phyloP scores from a whole-genome alignment of 1,140 invertebrate species.

The Leptonema lineaticorne region DNA sequence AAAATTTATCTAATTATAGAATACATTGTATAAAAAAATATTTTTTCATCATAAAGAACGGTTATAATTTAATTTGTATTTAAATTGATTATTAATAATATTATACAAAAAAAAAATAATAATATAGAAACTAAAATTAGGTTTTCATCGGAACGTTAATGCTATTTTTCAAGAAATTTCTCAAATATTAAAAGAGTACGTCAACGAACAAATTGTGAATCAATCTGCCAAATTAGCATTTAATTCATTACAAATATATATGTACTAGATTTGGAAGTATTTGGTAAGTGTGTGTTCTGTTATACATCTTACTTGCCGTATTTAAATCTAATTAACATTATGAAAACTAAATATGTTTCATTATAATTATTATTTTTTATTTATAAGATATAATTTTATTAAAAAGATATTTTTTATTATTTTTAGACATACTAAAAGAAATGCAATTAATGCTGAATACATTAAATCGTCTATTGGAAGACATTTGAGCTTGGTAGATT shows the following conservation, averaged over 20 bases:
- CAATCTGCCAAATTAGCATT: constrained; percentile 55
- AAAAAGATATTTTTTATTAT: too few relatives aligned
- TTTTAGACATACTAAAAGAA: constrained; percentile 58
- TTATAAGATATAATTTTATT: too few relatives aligned
- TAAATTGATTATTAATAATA: too few relatives aligned
- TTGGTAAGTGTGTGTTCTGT: constrained; percentile 55
- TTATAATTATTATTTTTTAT: too few relatives aligned
- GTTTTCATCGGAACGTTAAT: constrained; percentile 52
- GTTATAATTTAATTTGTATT: too few relatives aligned
- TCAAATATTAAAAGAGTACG: constrained; percentile 49
- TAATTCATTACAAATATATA: constrained; percentile 55
- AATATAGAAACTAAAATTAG: constrained; percentile 52
- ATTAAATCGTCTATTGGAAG: constrained; percentile 56
- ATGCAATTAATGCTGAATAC: constrained; percentile 56
- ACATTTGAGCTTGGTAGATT: constrained; percentile 55
- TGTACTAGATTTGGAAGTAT: constrained; percentile 57
- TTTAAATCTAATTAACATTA: background rate
- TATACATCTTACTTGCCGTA: background rate
- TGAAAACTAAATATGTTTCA: too few relatives aligned
- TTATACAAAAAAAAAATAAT: constrained; percentile 22
- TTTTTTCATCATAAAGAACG: too few relatives aligned
- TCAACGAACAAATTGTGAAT: constrained; percentile 53
- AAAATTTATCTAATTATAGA: too few relatives aligned
- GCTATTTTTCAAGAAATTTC: constrained; percentile 53
- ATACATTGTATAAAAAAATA: too few relatives aligned